Conservation (phyloP, 2,113 vertebrate genomes). For the Bubo scandiacus region DNA sequence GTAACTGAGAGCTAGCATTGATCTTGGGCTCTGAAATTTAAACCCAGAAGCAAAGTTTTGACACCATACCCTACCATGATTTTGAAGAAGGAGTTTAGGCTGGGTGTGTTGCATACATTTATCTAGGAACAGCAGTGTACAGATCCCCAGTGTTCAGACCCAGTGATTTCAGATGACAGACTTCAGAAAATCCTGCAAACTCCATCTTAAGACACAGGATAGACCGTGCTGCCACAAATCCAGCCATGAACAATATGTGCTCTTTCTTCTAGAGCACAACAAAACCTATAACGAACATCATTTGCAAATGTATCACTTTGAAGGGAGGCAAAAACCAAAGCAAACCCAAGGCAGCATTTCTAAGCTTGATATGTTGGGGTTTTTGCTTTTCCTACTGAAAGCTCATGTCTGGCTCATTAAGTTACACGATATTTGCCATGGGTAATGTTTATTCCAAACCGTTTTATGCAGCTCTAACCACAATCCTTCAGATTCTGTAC, state of each 20-base stretch:
- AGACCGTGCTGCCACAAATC: neutral
- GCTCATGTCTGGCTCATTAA: slow-evolving; percentile 19
- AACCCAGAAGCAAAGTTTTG: neutral
- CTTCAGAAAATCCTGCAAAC: neutral
- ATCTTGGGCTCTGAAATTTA: neutral
- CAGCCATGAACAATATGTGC: neutral
- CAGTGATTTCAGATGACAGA: neutral
- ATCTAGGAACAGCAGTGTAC: neutral
- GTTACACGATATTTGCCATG: neutral
- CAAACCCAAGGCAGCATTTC: neutral
- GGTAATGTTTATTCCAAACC: slow-evolving; percentile 30
- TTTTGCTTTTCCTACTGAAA: neutral
- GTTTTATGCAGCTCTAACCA: slow-evolving; percentile 3
- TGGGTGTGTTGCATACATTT: rapidly evolving
- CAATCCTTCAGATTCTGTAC: neutral
- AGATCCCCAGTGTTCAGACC: neutral
- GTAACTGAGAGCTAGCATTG: neutral
- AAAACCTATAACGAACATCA: neutral
- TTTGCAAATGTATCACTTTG: neutral
- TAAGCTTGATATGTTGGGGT: neutral
- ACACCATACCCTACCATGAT: rapidly evolving
- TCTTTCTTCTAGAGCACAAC: neutral
- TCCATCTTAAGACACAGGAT: neutral
- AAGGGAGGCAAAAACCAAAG: neutral
- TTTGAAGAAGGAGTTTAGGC: neutral